These are phyloP conservation scores for Empidonax alnorum DNA, from an alignment of 2,113 vertebrate species.

Conservation along the genomic window DNA sequence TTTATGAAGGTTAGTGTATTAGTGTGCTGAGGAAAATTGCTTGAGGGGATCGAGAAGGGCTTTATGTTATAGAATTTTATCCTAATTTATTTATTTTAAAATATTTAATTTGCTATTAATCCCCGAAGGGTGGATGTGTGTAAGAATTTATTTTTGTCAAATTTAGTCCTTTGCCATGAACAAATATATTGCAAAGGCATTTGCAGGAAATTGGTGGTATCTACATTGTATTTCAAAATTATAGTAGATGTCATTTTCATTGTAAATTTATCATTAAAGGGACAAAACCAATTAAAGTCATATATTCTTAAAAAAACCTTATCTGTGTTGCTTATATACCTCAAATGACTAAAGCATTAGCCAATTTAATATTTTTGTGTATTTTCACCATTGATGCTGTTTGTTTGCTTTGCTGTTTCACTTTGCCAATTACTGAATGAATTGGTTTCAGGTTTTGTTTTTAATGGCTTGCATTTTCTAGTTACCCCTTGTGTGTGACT, in stretches of 20 bases:
- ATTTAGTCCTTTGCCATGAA: slow-evolving; percentile 7
- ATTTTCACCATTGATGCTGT: neutral
- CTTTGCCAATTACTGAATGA: neutral
- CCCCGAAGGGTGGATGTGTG: neutral
- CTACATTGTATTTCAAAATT: slow-evolving; percentile 41
- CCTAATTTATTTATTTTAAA: neutral
- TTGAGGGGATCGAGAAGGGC: neutral
- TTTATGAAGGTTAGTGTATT: neutral
- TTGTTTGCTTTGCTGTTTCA: neutral
- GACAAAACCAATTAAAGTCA: slow-evolving; percentile 60
- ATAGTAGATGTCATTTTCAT: slow-evolving; percentile 52
- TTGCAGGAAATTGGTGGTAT: neutral
- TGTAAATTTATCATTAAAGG: slow-evolving; percentile 68
- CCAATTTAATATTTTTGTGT: neutral
- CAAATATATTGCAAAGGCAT: slow-evolving; percentile 14
- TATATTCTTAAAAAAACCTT: slow-evolving; percentile 48
- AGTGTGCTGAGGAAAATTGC: neutral
- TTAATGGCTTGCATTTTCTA: neutral
- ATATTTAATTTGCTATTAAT: neutral
- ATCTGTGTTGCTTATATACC: slow-evolving; percentile 60
- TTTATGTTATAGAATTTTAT: neutral
- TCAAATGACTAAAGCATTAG: slow-evolving; percentile 2
- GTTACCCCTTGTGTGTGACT: neutral
- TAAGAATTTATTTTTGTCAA: slow-evolving; percentile 9
- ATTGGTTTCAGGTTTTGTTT: neutral